Conservation (phyloP, 53 echinoderm and acorn worm species). For the Actinopyga echinites region DNA sequence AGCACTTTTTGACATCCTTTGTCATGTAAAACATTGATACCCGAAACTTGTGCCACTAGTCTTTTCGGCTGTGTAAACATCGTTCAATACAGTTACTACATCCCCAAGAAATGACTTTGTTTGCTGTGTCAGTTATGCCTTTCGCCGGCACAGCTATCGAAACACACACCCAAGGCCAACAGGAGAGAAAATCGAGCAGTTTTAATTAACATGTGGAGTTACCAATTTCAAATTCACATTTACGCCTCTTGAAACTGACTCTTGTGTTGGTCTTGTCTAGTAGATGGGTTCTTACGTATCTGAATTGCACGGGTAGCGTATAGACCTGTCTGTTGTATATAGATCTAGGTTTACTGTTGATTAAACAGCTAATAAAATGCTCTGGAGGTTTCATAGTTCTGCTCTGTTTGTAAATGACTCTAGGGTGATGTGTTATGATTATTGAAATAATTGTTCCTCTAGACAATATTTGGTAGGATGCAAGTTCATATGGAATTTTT, state of each 20-base stretch:
- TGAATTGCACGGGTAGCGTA: no score
- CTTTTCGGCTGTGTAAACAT: slow-evolving; percentile 20
- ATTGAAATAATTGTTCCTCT: no score
- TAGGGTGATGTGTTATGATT: no score
- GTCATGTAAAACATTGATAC: neutral
- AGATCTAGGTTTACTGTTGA: no score
- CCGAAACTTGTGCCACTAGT: no score
- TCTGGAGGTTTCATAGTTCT: no score
- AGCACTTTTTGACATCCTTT: neutral
- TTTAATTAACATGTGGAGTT: slow-evolving; percentile 33
- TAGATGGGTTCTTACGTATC: no score
- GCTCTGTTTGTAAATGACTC: no score
- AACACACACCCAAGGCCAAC: slow-evolving; percentile 30
- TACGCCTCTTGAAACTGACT: neutral
- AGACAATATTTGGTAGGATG: no score
- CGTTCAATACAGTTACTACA: neutral
- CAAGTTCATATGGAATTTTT: no score
- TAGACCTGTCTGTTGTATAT: no score
- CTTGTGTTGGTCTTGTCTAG: neutral
- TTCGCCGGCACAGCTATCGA: neutral
- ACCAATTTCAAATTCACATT: slow-evolving; percentile 19
- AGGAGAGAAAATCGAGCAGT: slow-evolving; percentile 5
- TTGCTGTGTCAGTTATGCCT: slow-evolving; percentile 9
- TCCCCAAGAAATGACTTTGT: slow-evolving; percentile 4
- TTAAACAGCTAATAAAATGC: no score